Percentiles rank a stretch among this genome's conserved stretches.
phyloP scores from a whole-genome alignment of 2,113 vertebrate genomes.

The Semnornis frantzii region DNA sequence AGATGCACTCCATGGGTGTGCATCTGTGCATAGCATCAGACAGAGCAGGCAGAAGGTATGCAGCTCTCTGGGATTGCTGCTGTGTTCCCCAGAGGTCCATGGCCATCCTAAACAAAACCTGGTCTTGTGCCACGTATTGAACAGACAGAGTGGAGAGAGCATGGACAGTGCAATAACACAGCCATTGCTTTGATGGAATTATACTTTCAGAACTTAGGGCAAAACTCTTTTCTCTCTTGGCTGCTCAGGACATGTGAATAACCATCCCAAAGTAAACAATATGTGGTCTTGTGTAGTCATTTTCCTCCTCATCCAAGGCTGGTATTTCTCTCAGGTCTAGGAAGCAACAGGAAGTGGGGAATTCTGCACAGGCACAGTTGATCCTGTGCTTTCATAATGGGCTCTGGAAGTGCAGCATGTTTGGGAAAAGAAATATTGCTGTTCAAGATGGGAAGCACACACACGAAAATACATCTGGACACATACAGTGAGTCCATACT shows the following conservation, averaged over 20 bases:
- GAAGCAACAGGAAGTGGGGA: background rate
- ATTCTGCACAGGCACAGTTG: background rate
- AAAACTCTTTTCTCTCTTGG: constrained; percentile 17
- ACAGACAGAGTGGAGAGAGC: too few relatives aligned
- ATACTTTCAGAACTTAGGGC: background rate
- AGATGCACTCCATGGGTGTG: too few relatives aligned
- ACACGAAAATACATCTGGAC: background rate
- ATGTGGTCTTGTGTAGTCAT: constrained; percentile 46
- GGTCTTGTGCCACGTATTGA: too few relatives aligned
- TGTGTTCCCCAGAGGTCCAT: too few relatives aligned
- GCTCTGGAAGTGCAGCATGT: background rate
- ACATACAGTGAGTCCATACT: background rate
- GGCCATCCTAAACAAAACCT: too few relatives aligned
- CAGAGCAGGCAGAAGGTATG: too few relatives aligned
- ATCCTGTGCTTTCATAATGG: background rate
- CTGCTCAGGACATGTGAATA: constrained; percentile 6
- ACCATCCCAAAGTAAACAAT: constrained; percentile 53
- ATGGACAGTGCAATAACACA: background rate
- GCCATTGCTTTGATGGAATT: background rate
- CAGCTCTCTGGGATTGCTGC: too few relatives aligned
- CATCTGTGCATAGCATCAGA: too few relatives aligned
- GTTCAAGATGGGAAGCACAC: background rate
- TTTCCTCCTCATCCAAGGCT: background rate
- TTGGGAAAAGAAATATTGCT: background rate
- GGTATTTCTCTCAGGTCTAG: background rate